Base-by-base conservation (phyloP, 1,140 invertebrate species). In the Trichogramma pretiosum region DNA sequence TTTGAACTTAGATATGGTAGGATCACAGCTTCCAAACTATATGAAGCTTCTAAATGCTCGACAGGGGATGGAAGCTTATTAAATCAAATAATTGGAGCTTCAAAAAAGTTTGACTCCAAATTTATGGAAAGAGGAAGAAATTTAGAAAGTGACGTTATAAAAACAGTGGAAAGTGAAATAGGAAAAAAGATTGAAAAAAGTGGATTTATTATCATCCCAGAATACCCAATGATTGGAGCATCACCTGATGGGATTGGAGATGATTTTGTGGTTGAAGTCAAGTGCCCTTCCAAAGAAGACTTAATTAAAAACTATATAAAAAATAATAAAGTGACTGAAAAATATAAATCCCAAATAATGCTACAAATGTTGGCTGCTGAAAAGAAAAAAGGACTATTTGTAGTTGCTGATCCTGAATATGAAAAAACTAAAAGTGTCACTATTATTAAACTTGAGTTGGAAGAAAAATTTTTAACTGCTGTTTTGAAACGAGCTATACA, bases 21-120 rank as follows among this genome's bases (percentile, higher is more conserved):
- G 22, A 59, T 67, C 7, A 66, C 64, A 18, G 62, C 63, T 14
- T 65, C 62, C n/a, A 62, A 57, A 43, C 40, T 60, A 1, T 57
- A 64, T 52, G 59, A 63, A 56, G 53, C 57, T 5, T 54, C 54
- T 17, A 34, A 55, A 14, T 68, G 64, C 52, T 57, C 59, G 48
- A 63, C 57, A 14, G 24, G 5, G 10, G 18, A 40, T 33, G 52
- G 56, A 26, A 54, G 53, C 18, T 43, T 56, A n/a, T 49, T 64
- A 10, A 51, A 28, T 9, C 33, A 14, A 35, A 14, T 35, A 14
- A 53, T 61, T 26, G 24, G 58, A 22, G 54, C 52, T 17, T 42
- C 49, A 37, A 58, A 53, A 48, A 47, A 18, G 18, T 26, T 34
- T 22, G 35, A 54, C 7, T 58, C 39, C 5, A 13, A 26, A 33